phyloP scores from a whole-genome alignment of 2,888 invertebrate genomes.

The Acholoe squamosa region DNA sequence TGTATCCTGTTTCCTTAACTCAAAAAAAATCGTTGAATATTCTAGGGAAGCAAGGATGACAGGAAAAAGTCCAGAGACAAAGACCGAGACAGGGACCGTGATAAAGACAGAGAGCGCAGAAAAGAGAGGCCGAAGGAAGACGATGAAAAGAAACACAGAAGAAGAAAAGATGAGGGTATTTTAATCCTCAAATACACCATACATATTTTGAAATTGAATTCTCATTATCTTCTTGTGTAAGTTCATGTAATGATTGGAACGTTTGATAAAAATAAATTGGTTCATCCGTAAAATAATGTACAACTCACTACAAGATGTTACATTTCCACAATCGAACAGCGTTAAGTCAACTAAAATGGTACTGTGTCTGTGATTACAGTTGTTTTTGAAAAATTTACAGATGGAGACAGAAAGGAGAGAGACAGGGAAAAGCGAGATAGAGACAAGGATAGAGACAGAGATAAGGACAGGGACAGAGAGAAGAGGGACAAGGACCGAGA shows the following conservation, averaged over 20 bases:
- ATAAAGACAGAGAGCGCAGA: constrained; percentile 45
- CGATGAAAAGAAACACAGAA: constrained; percentile 45
- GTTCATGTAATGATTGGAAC: not conserved
- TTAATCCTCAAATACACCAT: not conserved
- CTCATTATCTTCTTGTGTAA: not conserved
- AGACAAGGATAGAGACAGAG: constrained; percentile 22
- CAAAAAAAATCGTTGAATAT: not conserved
- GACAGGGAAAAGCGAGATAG: constrained; percentile 23
- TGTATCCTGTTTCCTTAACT: not conserved
- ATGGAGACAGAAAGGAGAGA: not conserved
- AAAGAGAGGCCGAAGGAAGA: constrained; percentile 50
- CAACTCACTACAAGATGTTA: no score
- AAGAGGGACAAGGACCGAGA: constrained; percentile 39
- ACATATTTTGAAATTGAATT: no score
- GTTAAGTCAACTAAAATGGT: not conserved
- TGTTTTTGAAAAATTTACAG: not conserved
- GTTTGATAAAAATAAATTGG: not conserved
- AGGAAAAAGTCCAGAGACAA: constrained; percentile 17
- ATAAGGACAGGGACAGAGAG: constrained; percentile 21
- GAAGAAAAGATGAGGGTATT: constrained; percentile 47
- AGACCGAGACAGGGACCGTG: constrained; percentile 46
- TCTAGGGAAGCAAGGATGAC: constrained; percentile 46
- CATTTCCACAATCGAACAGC: no score
- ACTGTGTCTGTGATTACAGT: no score
- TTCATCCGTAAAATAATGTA: no score